Conservation (phyloP, 1,140 invertebrate species). For the Rhizoglyphus robini region DNA sequence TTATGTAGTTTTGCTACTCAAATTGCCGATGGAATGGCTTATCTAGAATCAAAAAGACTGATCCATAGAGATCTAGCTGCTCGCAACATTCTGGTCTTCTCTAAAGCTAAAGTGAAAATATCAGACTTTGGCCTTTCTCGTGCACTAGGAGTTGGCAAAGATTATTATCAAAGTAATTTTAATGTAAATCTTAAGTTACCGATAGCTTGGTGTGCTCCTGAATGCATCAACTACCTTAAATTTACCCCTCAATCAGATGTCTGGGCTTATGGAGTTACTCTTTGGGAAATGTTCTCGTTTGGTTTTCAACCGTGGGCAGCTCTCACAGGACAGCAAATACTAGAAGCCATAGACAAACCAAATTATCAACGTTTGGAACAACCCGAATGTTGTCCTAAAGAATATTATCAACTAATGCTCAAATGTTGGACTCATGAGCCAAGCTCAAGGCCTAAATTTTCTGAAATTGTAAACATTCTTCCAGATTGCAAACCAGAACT, state of each 20-base stretch:
- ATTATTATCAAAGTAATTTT: conserved; percentile 98
- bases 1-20: conserved; percentile 82
- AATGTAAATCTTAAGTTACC: conserved; percentile 93
- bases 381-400: conserved; percentile 84
- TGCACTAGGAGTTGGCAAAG: conserved; percentile 89
- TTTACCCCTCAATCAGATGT: conserved; percentile 94
- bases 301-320: conserved; percentile 96
- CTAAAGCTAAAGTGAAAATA: conserved; percentile 67
- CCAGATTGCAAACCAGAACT: conserved; percentile 64
- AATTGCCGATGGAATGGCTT: conserved; percentile 91
- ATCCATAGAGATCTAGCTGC: conserved; percentile 70
- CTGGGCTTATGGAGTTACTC: conserved; percentile 93
- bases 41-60: conserved; percentile 78
- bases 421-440: conserved; percentile 58
- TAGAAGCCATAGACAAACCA: conserved; percentile 88
- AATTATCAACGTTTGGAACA: conserved; percentile 67
- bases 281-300: conserved; percentile 99
- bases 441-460: conserved; percentile 72
- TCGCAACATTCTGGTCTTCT: conserved; percentile 69
- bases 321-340: conserved; percentile 79
- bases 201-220: conserved; percentile 97
- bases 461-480: conserved; percentile 55
- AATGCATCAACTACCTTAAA: conserved; percentile 86
- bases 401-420: conserved; percentile 81
- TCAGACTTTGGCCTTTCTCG: conserved; percentile 84